Conservation (phyloP, 2,888 invertebrate genomes). For the Coecobrya sp. region DNA sequence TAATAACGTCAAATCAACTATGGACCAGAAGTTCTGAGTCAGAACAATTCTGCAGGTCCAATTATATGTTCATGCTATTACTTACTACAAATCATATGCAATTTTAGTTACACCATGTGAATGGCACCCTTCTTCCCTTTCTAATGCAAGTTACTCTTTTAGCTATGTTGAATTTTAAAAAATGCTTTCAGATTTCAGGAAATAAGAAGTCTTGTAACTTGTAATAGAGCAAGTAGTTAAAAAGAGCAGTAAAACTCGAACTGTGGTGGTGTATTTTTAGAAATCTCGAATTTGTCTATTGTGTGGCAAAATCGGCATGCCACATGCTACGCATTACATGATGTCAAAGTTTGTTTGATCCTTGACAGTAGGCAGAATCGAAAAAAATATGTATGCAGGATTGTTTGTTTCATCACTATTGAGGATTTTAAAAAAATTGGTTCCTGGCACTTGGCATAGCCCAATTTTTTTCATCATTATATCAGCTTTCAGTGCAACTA, state of each 20-base stretch:
- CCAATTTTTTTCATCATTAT: background rate
- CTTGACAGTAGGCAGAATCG: slow-evolving; percentile 53
- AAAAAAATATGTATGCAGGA: background rate
- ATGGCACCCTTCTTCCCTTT: too few species aligned
- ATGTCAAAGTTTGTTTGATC: slow-evolving; percentile 75
- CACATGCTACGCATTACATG: background rate
- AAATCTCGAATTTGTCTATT: slow-evolving; percentile 62
- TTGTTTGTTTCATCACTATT: slow-evolving; percentile 40
- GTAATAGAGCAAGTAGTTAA: background rate
- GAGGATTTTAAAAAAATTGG: slow-evolving; percentile 35
- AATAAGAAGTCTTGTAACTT: background rate
- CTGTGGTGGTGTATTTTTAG: slow-evolving; percentile 69
- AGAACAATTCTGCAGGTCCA: too few species aligned
- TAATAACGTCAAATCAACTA: too few species aligned
- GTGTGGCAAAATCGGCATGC: slow-evolving; percentile 1
- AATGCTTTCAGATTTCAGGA: background rate
- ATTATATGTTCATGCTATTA: too few species aligned
- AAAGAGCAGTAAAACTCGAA: background rate
- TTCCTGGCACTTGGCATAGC: slow-evolving; percentile 46
- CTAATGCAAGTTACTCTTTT: too few species aligned
- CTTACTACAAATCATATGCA: too few species aligned
- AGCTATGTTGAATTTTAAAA: background rate
- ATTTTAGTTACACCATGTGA: too few species aligned
- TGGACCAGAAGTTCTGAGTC: too few species aligned
- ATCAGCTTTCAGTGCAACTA: slow-evolving; percentile 2